Conservation (phyloP, 2,797 vertebrate genomes). For the Echiichthys vipera region DNA sequence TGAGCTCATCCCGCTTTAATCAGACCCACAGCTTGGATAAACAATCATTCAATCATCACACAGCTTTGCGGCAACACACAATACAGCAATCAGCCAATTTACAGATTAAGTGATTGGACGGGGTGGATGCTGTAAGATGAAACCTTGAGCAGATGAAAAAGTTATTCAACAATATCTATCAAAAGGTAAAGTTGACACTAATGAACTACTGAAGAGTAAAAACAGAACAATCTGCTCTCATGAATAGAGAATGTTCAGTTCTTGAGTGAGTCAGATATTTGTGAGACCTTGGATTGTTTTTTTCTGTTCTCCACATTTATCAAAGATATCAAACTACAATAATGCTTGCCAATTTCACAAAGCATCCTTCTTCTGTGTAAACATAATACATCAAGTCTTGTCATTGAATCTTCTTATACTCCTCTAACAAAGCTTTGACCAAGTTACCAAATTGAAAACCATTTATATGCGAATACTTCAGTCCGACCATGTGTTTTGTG, state of each 20-base stretch:
- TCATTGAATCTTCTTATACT: background rate
- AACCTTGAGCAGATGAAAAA: background rate
- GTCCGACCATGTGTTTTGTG: background rate
- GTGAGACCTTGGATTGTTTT: too few relatives aligned
- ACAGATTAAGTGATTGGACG: slow-evolving; percentile 59
- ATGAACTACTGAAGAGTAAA: background rate
- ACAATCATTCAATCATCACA: slow-evolving; percentile 73
- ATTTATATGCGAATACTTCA: background rate
- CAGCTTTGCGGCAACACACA: slow-evolving; percentile 47
- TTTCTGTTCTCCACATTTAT: too few relatives aligned
- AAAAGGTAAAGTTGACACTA: background rate
- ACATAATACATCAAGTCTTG: too few relatives aligned
- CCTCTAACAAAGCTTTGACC: background rate
- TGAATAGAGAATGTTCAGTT: background rate
- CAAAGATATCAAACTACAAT: background rate
- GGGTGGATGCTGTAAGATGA: slow-evolving; percentile 35
- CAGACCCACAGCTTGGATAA: slow-evolving; percentile 67
- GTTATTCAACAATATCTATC: background rate
- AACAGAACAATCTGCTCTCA: background rate
- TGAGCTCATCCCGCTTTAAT: slow-evolving; percentile 74
- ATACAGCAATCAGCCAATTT: slow-evolving; percentile 62
- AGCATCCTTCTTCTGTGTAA: too few relatives aligned
- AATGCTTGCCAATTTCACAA: background rate
- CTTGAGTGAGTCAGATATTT: background rate
- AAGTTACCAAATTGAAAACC: background rate